These are phyloP conservation scores for Tinea pellionella DNA, from an alignment of 2,888 invertebrate species.

Conservation along the genomic window DNA sequence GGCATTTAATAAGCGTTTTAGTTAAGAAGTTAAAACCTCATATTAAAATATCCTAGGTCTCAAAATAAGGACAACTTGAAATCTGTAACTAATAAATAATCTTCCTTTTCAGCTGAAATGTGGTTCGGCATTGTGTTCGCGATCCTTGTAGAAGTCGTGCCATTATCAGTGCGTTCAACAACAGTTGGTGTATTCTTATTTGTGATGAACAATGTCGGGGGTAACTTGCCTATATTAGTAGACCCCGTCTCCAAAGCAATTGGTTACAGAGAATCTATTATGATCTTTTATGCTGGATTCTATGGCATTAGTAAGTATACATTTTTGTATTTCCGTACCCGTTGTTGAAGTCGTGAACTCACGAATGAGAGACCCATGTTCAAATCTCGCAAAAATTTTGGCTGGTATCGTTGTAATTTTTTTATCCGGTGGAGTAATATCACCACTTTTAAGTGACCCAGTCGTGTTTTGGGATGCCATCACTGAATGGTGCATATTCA, in stretches of 20 bases:
- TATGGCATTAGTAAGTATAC: slow-evolving; percentile 82
- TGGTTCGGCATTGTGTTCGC: slow-evolving; percentile 95
- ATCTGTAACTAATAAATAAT: neutral
- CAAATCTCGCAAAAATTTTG: too few relatives aligned
- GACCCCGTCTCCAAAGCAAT: slow-evolving; percentile 86
- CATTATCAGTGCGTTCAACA: slow-evolving; percentile 82
- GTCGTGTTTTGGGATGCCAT: too few relatives aligned
- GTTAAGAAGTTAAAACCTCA: too few relatives aligned
- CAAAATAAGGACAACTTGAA: neutral
- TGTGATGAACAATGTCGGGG: slow-evolving; percentile 93
- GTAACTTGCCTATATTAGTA: slow-evolving; percentile 88
- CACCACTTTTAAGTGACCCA: too few relatives aligned
- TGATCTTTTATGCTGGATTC: slow-evolving; percentile 90
- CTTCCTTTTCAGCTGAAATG: slow-evolving; percentile 80
- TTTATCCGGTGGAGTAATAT: too few relatives aligned
- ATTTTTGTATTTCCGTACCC: neutral
- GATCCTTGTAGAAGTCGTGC: slow-evolving; percentile 89
- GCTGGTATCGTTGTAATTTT: too few relatives aligned
- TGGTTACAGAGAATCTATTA: slow-evolving; percentile 85
- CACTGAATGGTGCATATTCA: too few relatives aligned
- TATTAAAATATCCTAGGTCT: neutral
- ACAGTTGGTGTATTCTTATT: slow-evolving; percentile 89
- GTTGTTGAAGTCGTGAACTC: too few relatives aligned
- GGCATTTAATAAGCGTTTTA: too few relatives aligned
- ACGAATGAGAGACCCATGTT: too few relatives aligned